These are phyloP conservation scores for Boloria euphrosyne DNA, from an alignment of 2,888 invertebrate genomes.

Conservation along the genomic window DNA sequence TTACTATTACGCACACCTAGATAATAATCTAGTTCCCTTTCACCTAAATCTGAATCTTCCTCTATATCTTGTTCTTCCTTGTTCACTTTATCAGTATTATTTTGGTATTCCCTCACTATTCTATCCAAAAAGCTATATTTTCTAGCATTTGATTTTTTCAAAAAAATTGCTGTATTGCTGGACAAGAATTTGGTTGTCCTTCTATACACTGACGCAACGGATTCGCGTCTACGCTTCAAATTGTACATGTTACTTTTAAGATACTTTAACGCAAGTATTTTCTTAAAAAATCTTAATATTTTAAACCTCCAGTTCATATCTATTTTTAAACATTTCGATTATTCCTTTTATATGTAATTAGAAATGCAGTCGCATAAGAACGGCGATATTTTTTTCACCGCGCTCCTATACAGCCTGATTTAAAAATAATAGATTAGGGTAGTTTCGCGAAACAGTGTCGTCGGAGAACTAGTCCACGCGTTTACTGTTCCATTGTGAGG, in stretches of 20 bases:
- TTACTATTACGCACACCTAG: conserved; percentile 67
- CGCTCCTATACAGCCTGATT: neutral
- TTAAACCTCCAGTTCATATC: conserved; percentile 47
- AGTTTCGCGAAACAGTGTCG: conserved; percentile 53
- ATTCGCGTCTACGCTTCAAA: conserved; percentile 65
- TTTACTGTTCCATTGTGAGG: conserved; percentile 65
- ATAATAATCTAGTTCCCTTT: conserved; percentile 71
- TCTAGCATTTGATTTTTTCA: conserved; percentile 66
- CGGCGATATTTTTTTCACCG: neutral
- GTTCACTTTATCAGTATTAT: conserved; percentile 36
- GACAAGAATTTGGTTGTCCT: conserved; percentile 74
- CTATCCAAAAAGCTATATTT: conserved; percentile 56
- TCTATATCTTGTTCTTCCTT: conserved; percentile 41
- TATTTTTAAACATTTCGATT: conserved; percentile 23
- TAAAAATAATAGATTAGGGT: conserved; percentile 42
- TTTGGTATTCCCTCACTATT: conserved; percentile 54
- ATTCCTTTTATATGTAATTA: no score
- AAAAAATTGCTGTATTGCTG: conserved; percentile 62
- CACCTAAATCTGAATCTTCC: conserved; percentile 60
- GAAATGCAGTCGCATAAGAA: neutral
- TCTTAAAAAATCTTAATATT: conserved; percentile 48
- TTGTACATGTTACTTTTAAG: conserved; percentile 49
- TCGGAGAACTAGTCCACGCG: conserved; percentile 61
- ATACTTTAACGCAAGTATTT: conserved; percentile 41
- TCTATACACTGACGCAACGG: conserved; percentile 69